Evolutionary conservation across 2,797 vertebrate species (phyloP), one percentile per base, ranked within the genome.

Genomic region (Masticophis lateralis): DNA sequence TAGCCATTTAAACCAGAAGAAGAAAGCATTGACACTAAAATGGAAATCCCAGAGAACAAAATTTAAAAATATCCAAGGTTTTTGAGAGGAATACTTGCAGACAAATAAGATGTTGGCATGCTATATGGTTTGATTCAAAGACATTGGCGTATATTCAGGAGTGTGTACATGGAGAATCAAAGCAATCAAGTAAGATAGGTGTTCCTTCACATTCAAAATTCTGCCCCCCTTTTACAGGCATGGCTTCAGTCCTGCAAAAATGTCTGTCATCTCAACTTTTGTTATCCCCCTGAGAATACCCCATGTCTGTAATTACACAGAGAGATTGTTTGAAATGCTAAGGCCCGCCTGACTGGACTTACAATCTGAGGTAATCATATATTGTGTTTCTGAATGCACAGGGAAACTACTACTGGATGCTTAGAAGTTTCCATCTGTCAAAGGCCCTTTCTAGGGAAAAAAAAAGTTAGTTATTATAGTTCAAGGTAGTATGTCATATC

Each of bases 21-120:
- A 92, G 92, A 60, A 92, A 91, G 57, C 3, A 37, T 61, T 91
- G 88, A 92, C 92, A 79, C 61, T 74, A 59, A 92, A 22, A 55
- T 37, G n/a, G 92, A 95, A 22, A 11, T 93, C 16, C 86, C 91
- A 61, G 27, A 12, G 0, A 25, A 4, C 3, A 6, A 28, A 47
- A 18, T 37, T 88, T 20, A 25, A 32, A 91, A 0, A 83, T 16
- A 59, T 53, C n/a, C 92, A 32, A 4, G 8, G 2, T 22, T 59
- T 16, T 56, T 92, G 60, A 5, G 2, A 91, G 66, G 51, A 94
- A 53, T 5, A 22, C 90, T 59, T 22, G 20, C 57, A 20, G 25
- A 88, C 63, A 83, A 61, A 66, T 66, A 57, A 92, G 5, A 90
- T 37, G 47, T 8, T 27, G 28, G 32, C 53, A 90, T 79, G 94